phyloP scores from a whole-genome alignment of 1,140 invertebrate genomes.

The Mesaphorura yosii region DNA sequence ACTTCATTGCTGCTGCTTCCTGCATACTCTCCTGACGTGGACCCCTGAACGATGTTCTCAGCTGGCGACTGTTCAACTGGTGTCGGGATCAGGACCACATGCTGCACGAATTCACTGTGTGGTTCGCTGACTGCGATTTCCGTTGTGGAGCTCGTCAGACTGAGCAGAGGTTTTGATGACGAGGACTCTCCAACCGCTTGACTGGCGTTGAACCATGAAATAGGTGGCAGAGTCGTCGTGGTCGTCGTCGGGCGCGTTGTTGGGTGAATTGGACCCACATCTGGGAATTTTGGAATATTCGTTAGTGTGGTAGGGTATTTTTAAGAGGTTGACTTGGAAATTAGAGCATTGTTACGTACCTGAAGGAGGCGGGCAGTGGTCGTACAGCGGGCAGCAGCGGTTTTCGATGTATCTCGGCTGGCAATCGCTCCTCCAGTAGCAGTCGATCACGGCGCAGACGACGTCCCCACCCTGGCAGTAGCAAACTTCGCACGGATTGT shows the following conservation, averaged over 20 bases:
- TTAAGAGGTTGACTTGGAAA: too few species aligned
- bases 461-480: conserved; percentile 66
- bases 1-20: too few species aligned
- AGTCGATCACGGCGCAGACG: conserved; percentile 58
- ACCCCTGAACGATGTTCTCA: too few species aligned
- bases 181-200: conserved; percentile 5
- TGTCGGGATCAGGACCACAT: too few species aligned
- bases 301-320: too few species aligned
- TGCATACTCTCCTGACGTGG: too few species aligned
- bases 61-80: too few species aligned
- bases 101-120: too few species aligned
- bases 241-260: conserved; percentile 5
- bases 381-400: conserved; percentile 62
- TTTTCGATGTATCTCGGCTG: conserved; percentile 44
- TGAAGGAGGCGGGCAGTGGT: conserved; percentile 52
- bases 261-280: conserved; percentile 10
- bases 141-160: background rate
- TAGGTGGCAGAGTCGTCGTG: conserved; percentile 1
- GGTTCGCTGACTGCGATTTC: too few species aligned
- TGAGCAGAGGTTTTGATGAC: too few species aligned
- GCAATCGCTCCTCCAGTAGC: conserved; percentile 60
- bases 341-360: conserved; percentile 11
- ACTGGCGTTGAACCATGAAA: conserved; percentile 19
- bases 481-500: conserved; percentile 60
- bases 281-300: too few species aligned